Evolutionary conservation across 1,140 invertebrate genomes (phyloP).

Genomic region (Helicorthomorpha holstii): DNA sequence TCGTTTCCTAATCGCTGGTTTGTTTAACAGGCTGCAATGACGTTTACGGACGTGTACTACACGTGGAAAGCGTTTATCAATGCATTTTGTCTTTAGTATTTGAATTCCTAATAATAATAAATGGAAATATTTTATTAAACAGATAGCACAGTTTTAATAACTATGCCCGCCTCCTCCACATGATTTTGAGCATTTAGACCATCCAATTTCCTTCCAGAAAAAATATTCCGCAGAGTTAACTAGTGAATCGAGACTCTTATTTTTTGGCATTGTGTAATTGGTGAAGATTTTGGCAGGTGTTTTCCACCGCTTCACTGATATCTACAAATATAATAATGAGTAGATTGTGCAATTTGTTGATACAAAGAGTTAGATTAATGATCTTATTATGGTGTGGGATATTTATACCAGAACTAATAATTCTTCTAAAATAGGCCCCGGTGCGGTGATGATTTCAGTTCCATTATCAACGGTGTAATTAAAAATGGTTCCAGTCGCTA

Average conservation of each 20-base stretch:
- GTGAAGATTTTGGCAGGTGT: not conserved
- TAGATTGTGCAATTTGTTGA: not conserved
- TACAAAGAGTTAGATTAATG: not conserved
- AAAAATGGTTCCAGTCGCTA: conserved; percentile 35
- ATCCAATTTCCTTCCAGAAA: conserved; percentile 1
- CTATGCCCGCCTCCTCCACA: conserved; percentile 5
- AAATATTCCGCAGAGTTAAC: not conserved
- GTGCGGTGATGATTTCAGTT: conserved; percentile 31
- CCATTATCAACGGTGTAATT: conserved; percentile 29
- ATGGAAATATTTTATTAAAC: not conserved
- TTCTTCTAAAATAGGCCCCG: conserved; percentile 36
- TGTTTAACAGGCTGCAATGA: conserved; percentile 10
- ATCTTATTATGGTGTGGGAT: no score
- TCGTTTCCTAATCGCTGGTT: conserved; percentile 25
- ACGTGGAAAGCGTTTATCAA: not conserved
- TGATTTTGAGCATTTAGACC: conserved; percentile 1
- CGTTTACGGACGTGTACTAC: not conserved
- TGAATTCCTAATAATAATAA: not conserved
- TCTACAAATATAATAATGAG: not conserved
- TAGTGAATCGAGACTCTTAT: not conserved
- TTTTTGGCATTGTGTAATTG: conserved; percentile 3
- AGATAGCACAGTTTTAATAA: not conserved
- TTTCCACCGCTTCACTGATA: not conserved
- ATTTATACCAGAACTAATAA: conserved; percentile 40
- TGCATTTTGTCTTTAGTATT: not conserved